These are phyloP conservation scores for Castor canadensis DNA, from an alignment of 2,113 vertebrate genomes.

Conservation along the genomic window DNA sequence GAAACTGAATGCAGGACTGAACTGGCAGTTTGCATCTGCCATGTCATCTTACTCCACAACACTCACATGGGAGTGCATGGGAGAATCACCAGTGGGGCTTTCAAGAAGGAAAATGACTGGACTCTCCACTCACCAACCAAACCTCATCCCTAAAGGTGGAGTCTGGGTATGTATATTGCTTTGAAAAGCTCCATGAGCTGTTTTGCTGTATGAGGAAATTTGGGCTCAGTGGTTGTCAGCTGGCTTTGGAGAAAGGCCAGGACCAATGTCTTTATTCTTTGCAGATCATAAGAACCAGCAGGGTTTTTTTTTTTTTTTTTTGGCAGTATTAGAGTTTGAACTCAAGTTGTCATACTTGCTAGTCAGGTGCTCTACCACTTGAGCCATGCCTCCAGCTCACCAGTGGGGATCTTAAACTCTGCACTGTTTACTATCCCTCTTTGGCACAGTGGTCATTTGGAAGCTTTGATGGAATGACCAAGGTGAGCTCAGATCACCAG, in stretches of 20 bases:
- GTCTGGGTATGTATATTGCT: neutral
- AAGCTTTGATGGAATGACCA: neutral
- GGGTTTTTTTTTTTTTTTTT: too few relatives aligned
- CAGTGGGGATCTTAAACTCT: too few relatives aligned
- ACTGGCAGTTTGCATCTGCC: neutral
- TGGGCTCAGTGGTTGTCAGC: neutral
- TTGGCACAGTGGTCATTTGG: neutral
- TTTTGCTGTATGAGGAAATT: neutral
- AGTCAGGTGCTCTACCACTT: too few relatives aligned
- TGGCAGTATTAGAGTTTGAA: too few relatives aligned
- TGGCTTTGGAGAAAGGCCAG: neutral
- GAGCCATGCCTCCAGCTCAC: too few relatives aligned
- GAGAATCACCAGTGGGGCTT: neutral
- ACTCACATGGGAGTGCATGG: neutral
- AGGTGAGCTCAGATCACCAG: too few relatives aligned
- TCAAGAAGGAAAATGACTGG: neutral
- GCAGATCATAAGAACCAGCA: accelerated
- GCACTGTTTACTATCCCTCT: neutral
- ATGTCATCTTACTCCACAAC: neutral
- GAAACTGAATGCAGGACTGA: neutral
- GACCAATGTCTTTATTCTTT: neutral
- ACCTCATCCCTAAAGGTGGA: neutral
- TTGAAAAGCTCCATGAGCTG: neutral
- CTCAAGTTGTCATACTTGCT: too few relatives aligned
- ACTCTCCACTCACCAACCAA: neutral